These are phyloP conservation scores for Sebastiscus tertius DNA, from an alignment of 2,797 vertebrate species.

Conservation along the genomic window DNA sequence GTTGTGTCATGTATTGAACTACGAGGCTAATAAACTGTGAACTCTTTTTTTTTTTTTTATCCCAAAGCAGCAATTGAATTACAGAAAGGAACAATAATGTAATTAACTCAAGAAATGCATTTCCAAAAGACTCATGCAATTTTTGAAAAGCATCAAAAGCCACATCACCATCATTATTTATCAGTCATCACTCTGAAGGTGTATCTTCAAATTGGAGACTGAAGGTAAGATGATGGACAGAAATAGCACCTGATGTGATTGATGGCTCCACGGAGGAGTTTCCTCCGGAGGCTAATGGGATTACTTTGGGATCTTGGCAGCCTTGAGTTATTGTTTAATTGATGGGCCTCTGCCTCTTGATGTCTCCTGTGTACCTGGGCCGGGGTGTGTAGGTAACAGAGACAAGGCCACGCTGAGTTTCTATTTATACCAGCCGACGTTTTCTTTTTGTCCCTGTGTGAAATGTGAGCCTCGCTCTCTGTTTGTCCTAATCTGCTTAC, in stretches of 20 bases:
- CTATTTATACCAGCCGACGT: slow-evolving; percentile 53
- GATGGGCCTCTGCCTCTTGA: slow-evolving; percentile 37
- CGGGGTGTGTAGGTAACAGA: slow-evolving; percentile 33
- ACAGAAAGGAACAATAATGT: not conserved
- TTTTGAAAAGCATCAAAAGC: not conserved
- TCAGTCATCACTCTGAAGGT: not conserved
- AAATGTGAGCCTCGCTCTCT: slow-evolving; percentile 50
- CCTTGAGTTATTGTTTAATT: slow-evolving; percentile 50
- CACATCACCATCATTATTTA: not conserved
- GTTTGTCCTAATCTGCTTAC: slow-evolving; percentile 29
- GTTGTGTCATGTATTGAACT: not conserved
- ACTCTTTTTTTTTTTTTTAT: not conserved
- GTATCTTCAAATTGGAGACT: not conserved
- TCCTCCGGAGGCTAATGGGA: slow-evolving; percentile 44
- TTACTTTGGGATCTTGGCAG: slow-evolving; percentile 48
- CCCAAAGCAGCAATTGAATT: not conserved
- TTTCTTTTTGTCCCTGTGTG: slow-evolving; percentile 14
- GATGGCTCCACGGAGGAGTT: slow-evolving; percentile 23
- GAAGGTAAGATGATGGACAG: not conserved
- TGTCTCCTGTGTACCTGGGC: slow-evolving; percentile 7
- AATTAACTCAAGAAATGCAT: not conserved
- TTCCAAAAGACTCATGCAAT: not conserved
- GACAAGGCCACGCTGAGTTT: slow-evolving; percentile 3
- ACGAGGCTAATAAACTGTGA: not conserved
- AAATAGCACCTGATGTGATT: slow-evolving; percentile 21